Evolutionary conservation across 1,140 invertebrate genomes (phyloP), one percentile per base, ranked within the genome.

Genomic region (Listronotus oregonensis): DNA sequence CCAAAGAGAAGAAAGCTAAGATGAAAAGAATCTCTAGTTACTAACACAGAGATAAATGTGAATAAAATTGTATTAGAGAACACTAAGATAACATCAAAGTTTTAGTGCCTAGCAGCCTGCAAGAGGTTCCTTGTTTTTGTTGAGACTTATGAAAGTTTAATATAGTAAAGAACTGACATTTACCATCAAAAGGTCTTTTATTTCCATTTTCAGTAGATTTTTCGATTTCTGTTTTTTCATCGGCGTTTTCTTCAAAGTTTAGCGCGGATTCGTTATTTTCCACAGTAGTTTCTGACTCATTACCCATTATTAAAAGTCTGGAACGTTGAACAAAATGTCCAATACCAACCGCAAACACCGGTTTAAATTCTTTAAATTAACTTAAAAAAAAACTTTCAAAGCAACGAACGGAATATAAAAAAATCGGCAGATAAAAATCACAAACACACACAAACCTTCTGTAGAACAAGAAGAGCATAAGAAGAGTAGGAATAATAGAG

Each of bases 261-360:
- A 88, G 88, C 65, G 87, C 79, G 10, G 90, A 94, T 79, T 84
- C 83, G 11, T 93, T 93, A 77, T 84, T 87, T 44, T n/a, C 42
- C 17, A 44, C 42, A 44, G 7, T 18, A 8, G 86, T 85, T n/a
- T 85, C 89, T 44, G 93, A 91, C 75, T 89, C 87, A 80, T 86
- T 95, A 78, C 95, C 91, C 73, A 44, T 88, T 87, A 75, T 92
- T 90, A 85, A 83, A 86, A 75, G 8, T 37, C 84, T 66, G 39
- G 32, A 55, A 21, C 15, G 32, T 4, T 66, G 39, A 39, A 56
- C 42, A 27, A n/a, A 17, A 31, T 18, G 14, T 11, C 39, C 21
- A 44, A 8, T 58, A 57, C 57, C 68, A 69, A 64, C 58, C 37
- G 64, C 62, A 51, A 67, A 15, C 15, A 68, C 40, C 9, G 70